phyloP scores from a whole-genome alignment of 2,797 vertebrate species.

The Sparidentex hasta region DNA sequence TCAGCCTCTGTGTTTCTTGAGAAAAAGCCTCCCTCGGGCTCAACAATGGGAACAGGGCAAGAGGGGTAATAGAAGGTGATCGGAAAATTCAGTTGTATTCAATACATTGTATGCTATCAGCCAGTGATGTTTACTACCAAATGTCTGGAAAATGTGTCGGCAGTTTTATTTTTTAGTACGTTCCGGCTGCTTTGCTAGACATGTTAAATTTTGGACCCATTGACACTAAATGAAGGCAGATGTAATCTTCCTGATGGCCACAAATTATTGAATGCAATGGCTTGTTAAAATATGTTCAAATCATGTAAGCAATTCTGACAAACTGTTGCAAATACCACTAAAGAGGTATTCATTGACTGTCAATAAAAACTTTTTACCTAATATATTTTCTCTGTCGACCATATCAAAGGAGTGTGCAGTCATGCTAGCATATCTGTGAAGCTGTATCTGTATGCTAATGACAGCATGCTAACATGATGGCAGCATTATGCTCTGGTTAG shows the following conservation, averaged over 20 bases:
- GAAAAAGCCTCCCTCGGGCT: background rate
- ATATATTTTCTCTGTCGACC: background rate
- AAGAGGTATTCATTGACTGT: background rate
- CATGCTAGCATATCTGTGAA: background rate
- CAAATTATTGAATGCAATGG: background rate
- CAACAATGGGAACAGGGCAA: background rate
- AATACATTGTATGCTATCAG: background rate
- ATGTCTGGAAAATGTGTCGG: conserved; percentile 1
- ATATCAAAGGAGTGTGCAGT: background rate
- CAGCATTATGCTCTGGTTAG: no score
- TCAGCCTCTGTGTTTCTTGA: background rate
- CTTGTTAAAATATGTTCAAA: background rate
- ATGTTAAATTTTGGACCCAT: background rate
- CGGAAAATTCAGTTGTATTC: background rate
- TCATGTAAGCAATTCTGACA: background rate
- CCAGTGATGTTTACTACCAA: background rate
- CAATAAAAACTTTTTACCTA: background rate
- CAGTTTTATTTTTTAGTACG: background rate
- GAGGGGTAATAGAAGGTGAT: background rate
- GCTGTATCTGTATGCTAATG: no score
- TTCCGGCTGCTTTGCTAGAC: background rate
- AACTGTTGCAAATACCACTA: background rate
- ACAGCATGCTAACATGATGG: no score
- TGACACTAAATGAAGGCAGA: background rate
- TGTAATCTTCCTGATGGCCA: background rate